Base-by-base conservation (phyloP, 2,888 invertebrate genomes). In the Apotomis betuletana region DNA sequence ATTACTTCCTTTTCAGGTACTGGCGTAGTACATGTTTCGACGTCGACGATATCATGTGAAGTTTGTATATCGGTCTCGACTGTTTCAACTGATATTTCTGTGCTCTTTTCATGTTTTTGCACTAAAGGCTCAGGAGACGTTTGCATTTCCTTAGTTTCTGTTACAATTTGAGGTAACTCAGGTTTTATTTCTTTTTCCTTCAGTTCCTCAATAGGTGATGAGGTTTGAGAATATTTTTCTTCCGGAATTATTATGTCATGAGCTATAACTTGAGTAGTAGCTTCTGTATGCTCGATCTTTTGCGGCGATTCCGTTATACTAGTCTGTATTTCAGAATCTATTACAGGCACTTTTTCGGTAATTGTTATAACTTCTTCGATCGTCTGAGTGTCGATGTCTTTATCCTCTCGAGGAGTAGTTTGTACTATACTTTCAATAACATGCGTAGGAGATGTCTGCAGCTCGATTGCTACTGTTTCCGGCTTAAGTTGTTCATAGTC, bases 341-440 rank as follows among this genome's bases (percentile, higher is more conserved):
- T 86, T 77, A 86, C 83, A 73, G 91, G 88, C 10, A 90, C 78
- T 72, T 88, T 91, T 74, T 92, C 89, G 57, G 91, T 84, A 9
- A 85, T 78, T 27, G 79, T 82, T 0, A 85, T 62, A 9, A 78
- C 80, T 76, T 86, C 86, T 74, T 87, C 89, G 5, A 81, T 75
- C 54, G 94, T 94, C 76, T 92, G 91, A 46, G 92, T 90, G 67
- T 91, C 85, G 64, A 78, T 86, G 79, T 89, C 90, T 77, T 86
- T 89, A 49, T 90, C 91, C 69, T 92, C 85, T 3, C 89, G 82
- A 6, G 95, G 94, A 12, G 94, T 91, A 4, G 96, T 96, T 90
- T 97, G 96, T 67, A 94, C 91, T 54, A 93, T 88, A 38, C 84
- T 89, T 80, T 95, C 94, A 68, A 85, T 90, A 0, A 90, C 80